Percentiles rank a stretch among this genome's conserved stretches.
Conservation (phyloP, 2,888 invertebrate species). For the Synanthedon myopaeformis region DNA sequence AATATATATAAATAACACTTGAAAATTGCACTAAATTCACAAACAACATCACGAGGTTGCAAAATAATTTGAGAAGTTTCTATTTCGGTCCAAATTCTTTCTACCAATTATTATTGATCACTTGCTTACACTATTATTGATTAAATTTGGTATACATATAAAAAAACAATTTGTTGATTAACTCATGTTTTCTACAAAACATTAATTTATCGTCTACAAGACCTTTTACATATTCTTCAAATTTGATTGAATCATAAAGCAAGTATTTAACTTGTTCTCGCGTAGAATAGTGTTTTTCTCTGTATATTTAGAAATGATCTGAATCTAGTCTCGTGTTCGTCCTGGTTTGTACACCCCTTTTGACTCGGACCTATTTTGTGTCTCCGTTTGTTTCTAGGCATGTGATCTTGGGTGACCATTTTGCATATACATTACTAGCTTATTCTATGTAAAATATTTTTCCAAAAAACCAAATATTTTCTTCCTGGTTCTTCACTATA, state of each 20-base stretch:
- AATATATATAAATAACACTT: no score
- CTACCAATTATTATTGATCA: no score
- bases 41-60: no score
- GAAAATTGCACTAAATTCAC: no score
- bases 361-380: conserved; percentile 19
- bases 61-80: no score
- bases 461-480: neutral
- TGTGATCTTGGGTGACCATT: conserved; percentile 35
- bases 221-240: no score
- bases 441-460: conserved; percentile 1
- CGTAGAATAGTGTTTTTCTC: conserved; percentile 34
- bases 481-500: neutral
- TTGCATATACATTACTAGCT: conserved; percentile 13
- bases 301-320: conserved; percentile 38
- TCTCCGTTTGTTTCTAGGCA: conserved; percentile 35
- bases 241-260: conserved; percentile 1
- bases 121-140: no score
- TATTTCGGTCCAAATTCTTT: no score
- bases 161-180: no score
- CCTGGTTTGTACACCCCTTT: conserved; percentile 31
- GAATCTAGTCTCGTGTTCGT: conserved; percentile 32
- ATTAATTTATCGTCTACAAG: no score
- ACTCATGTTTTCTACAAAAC: no score
- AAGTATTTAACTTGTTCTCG: conserved; percentile 34
- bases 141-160: no score